Conservation (phyloP, 1,140 invertebrate species). For the Charaxes varanes region DNA sequence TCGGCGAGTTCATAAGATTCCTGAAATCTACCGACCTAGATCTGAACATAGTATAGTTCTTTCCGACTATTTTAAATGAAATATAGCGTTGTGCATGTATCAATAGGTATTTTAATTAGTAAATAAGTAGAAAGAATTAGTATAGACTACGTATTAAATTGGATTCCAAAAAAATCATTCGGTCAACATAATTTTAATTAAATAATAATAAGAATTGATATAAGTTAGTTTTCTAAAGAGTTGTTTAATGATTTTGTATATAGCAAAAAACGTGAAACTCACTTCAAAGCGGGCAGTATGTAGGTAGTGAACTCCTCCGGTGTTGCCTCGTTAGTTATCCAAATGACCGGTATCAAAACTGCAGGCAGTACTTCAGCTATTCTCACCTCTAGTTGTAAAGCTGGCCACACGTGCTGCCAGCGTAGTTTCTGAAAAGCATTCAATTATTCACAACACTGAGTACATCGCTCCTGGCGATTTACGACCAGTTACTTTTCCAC, state of each 20-base stretch:
- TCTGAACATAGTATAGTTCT: slow-evolving; percentile 6
- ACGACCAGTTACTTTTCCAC: neutral
- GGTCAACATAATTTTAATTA: no score
- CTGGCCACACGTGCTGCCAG: slow-evolving; percentile 95
- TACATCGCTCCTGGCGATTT: neutral
- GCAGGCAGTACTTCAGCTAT: slow-evolving; percentile 90
- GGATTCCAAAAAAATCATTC: no score
- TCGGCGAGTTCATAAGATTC: slow-evolving; percentile 85
- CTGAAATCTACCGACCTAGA: slow-evolving; percentile 31
- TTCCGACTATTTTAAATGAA: neutral
- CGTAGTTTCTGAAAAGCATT: slow-evolving; percentile 89
- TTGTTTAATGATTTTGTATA: neutral
- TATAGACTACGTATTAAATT: no score
- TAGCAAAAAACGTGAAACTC: slow-evolving; percentile 9
- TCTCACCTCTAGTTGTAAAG: slow-evolving; percentile 88
- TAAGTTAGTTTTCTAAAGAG: no score
- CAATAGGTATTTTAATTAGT: neutral
- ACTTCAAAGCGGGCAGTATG: slow-evolving; percentile 73
- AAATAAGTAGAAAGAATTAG: no score
- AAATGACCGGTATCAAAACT: slow-evolving; percentile 91
- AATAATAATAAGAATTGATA: no score
- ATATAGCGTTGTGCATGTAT: neutral
- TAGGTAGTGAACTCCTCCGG: slow-evolving; percentile 88
- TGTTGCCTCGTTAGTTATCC: slow-evolving; percentile 89
- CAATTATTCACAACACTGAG: slow-evolving; percentile 13